A percentile compares a stretch with the other conserved stretches of the same genome.
These are phyloP conservation scores for Silurus asotus DNA, from an alignment of 2,113 vertebrate genomes.

Conservation along the genomic window DNA sequence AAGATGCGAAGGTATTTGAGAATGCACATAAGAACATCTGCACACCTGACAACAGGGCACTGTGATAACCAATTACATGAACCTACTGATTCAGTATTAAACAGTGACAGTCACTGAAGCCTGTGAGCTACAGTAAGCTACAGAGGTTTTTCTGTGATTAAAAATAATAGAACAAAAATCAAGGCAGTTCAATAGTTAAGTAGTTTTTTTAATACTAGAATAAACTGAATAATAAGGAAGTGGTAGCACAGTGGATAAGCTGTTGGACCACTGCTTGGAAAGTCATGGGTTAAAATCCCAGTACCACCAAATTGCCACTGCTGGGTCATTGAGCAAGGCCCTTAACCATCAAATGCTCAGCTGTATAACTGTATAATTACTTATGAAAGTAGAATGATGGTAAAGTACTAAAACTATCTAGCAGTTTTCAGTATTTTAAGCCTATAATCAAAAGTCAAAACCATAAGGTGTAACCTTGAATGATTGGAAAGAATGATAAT, in stretches of 20 bases:
- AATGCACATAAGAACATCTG: conserved; percentile 30
- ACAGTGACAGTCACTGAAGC: conserved; percentile 9
- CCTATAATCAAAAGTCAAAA: neutral
- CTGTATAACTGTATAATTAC: no score
- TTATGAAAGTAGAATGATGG: no score
- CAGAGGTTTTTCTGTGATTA: neutral
- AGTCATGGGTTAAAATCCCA: no score
- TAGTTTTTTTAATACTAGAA: no score
- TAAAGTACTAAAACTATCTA: neutral
- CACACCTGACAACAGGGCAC: conserved; percentile 62
- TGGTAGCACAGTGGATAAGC: no score
- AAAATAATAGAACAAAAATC: neutral
- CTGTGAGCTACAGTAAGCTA: neutral
- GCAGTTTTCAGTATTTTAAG: neutral
- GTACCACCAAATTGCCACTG: no score
- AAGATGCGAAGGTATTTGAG: neutral
- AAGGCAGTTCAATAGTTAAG: no score
- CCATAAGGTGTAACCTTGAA: neutral
- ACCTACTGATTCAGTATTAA: conserved; percentile 64
- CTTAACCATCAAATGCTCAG: no score
- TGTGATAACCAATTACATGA: conserved; percentile 51
- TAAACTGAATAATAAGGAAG: no score
- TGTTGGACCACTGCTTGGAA: no score
- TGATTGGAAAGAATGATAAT: neutral
- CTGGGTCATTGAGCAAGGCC: no score